phyloP scores from a whole-genome alignment of 2,888 invertebrate species.

The Nemotelus nigrinus region DNA sequence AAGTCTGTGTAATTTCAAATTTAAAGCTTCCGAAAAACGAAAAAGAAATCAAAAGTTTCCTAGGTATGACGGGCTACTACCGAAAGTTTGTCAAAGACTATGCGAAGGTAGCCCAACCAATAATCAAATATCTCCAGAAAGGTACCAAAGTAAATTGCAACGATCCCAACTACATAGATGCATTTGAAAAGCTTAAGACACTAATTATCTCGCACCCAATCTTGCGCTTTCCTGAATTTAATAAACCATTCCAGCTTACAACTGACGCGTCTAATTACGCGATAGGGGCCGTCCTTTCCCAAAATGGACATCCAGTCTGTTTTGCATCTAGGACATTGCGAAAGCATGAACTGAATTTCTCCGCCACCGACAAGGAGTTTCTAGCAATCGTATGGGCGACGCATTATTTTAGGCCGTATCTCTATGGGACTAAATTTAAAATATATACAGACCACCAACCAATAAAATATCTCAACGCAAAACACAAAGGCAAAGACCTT shows the following conservation, averaged over 20 bases:
- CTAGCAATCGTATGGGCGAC: too few relatives aligned
- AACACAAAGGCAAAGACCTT: conserved; percentile 43
- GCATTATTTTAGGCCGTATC: too few relatives aligned
- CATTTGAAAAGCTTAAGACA: conserved; percentile 49
- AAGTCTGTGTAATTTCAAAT: too few relatives aligned
- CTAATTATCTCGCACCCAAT: conserved; percentile 40
- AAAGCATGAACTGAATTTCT: conserved; percentile 47
- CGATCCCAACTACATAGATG: conserved; percentile 30
- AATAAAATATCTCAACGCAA: conserved; percentile 40
- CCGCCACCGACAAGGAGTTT: neutral
- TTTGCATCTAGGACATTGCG: conserved; percentile 47
- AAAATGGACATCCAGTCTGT: conserved; percentile 47
- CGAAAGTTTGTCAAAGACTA: too few relatives aligned
- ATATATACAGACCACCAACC: conserved; percentile 46
- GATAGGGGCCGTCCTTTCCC: conserved; percentile 46
- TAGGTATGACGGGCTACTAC: too few relatives aligned
- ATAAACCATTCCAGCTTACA: conserved; percentile 41
- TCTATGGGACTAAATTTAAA: too few relatives aligned
- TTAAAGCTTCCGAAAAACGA: too few relatives aligned
- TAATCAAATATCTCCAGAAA: too few relatives aligned
- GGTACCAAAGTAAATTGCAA: too few relatives aligned
- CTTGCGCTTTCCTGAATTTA: conserved; percentile 39
- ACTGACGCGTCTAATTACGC: conserved; percentile 44
- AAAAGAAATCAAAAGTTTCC: too few relatives aligned
- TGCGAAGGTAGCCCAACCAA: too few relatives aligned